Percentiles rank a stretch among this genome's conserved stretches.
These are phyloP conservation scores for Acanthaster planci DNA, from an alignment of 35 echinoderm and acorn worm species.

Conservation along the genomic window DNA sequence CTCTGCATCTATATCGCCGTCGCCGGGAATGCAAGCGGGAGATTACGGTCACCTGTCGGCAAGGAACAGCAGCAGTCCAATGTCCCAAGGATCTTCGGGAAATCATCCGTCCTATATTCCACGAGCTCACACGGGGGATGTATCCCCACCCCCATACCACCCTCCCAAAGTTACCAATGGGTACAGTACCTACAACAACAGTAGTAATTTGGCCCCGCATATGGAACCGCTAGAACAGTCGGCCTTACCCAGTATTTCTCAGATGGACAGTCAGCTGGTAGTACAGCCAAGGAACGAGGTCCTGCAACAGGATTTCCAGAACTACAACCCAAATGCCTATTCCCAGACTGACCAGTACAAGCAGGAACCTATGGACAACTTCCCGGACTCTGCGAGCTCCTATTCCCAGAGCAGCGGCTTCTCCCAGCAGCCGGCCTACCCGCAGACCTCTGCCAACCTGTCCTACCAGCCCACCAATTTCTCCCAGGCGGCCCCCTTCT, in stretches of 20 bases:
- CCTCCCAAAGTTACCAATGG: slow-evolving; percentile 38
- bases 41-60: slow-evolving; percentile 96
- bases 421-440: slow-evolving; percentile 41
- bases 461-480: slow-evolving; percentile 15
- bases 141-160: slow-evolving; percentile 75
- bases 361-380: slow-evolving; percentile 82
- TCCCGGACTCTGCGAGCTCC: background rate
- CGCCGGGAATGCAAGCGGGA: slow-evolving; percentile 66
- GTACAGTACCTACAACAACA: slow-evolving; percentile 23
- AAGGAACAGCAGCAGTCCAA: slow-evolving; percentile 78
- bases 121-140: slow-evolving; percentile 38
- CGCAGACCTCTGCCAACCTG: slow-evolving; percentile 3
- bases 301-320: slow-evolving; percentile 64
- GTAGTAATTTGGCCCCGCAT: slow-evolving; percentile 29
- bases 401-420: slow-evolving; percentile 15
- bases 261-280: slow-evolving; percentile 69
- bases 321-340: slow-evolving; percentile 56
- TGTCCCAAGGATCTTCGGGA: slow-evolving; percentile 51
- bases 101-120: slow-evolving; percentile 26
- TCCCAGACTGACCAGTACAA: slow-evolving; percentile 54
- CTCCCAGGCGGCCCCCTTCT: slow-evolving; percentile 4
- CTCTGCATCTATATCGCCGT: slow-evolving; percentile 87
- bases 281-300: slow-evolving; percentile 83
- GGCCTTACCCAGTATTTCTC: background rate
- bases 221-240: slow-evolving; percentile 52